Evolutionary conservation across 2,113 vertebrate species (phyloP), one percentile per base, ranked within the genome.

Genomic region (Marmota flaviventris): DNA sequence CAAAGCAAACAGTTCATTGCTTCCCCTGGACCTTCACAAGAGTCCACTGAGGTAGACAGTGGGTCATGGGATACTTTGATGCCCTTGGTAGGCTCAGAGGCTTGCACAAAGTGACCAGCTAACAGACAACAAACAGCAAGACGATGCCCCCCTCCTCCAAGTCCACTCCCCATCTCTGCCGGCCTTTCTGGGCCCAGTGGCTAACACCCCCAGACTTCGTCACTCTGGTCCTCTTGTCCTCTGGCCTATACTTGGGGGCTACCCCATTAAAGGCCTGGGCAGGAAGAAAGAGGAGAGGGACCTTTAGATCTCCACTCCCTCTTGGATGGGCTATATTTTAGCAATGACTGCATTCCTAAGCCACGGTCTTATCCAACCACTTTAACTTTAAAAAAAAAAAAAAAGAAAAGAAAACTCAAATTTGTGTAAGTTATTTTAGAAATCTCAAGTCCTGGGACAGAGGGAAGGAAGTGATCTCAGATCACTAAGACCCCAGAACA

Each of bases 371-470:
- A 7, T 8, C 29, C 37, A 78, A 77, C 16, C 42, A 73, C 16
- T 56, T 70, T 10, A 42, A 75, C 39, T 39, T 39, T 22, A n/a
- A n/a, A n/a, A 10, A 32, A 1, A 14, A 56, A 32, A 73, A 73
- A 7, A 11, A 51, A 48, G 0, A 13, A 56, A 37, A 73, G 69
- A 7, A 18, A 45, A 39, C 18, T 77, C 56, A 12, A 39, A 85
- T 83, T 93, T 63, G 8, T n/a, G 12, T 73, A 83, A 37, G 39
- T 70, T 75, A 70, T 91, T 87, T 67, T 56, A 78, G 34, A 89
- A 89, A 93, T 96, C 72, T 83, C 29, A 13, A 76, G 78, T 93
- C 20, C 53, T 86, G n/a, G 32, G 48, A 27, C 91, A 73, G 76
- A 84, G 27, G 2, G 5, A 18, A 84, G 58, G 48, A 79, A 85